phyloP scores from a whole-genome alignment of 2,888 invertebrate species.

The Catocala nupta region DNA sequence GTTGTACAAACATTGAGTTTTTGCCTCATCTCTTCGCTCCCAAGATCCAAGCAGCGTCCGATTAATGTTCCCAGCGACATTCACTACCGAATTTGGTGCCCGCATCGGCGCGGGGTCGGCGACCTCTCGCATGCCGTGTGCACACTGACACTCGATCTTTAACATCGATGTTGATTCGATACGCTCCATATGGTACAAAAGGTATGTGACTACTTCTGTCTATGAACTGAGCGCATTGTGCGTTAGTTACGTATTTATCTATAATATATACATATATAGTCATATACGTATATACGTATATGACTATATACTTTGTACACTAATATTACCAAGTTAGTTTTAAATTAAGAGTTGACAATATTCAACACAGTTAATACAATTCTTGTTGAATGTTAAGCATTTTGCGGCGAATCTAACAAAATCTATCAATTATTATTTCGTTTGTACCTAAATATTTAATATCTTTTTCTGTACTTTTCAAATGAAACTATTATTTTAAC shows the following conservation, averaged over 20 bases:
- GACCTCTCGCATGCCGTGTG: slow-evolving; percentile 65
- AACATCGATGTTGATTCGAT: slow-evolving; percentile 65
- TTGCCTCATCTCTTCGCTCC: slow-evolving; percentile 53
- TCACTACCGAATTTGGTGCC: slow-evolving; percentile 78
- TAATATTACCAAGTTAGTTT: no score
- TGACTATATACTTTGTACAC: no score
- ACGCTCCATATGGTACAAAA: slow-evolving; percentile 51
- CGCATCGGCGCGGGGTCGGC: slow-evolving; percentile 72
- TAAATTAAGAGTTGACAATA: no score
- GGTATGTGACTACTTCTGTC: slow-evolving; percentile 13
- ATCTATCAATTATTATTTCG: no score
- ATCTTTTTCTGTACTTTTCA: no score
- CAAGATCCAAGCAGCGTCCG: slow-evolving; percentile 64
- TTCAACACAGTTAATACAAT: no score
- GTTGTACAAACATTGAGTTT: slow-evolving; percentile 30
- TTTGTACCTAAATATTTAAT: no score
- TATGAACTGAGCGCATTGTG: not conserved
- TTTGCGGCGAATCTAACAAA: no score
- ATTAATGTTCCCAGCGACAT: slow-evolving; percentile 76
- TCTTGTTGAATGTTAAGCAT: no score
- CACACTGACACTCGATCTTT: slow-evolving; percentile 63
- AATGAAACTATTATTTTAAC: not conserved
- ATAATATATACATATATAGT: no score
- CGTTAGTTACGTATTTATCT: no score
- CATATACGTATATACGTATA: no score